Evolutionary conservation across 2,113 vertebrate genomes (phyloP).

Genomic region (Spheniscus mendiculus): DNA sequence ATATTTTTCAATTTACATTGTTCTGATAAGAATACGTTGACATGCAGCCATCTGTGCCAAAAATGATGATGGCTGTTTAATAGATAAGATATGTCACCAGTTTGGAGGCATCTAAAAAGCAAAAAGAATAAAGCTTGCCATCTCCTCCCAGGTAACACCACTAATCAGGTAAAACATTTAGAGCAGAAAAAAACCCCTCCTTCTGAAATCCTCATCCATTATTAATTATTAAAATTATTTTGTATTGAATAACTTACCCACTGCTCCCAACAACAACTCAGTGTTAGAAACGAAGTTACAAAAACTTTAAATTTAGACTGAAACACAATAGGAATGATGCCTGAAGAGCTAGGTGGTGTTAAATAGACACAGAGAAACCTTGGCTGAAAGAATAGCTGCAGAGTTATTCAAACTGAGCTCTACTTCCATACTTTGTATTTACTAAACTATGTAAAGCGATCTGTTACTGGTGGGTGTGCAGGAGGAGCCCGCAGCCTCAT

Average conservation of each 20-base stretch:
- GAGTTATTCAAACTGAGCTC: not conserved
- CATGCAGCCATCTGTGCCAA: not conserved
- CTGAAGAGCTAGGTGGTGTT: not conserved
- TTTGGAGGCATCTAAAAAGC: not conserved
- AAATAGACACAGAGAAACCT: not conserved
- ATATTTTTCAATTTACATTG: not conserved
- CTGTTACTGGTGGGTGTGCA: too few relatives aligned
- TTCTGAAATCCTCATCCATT: not conserved
- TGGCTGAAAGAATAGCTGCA: not conserved
- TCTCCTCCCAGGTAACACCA: not conserved
- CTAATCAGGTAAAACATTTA: conserved; percentile 10
- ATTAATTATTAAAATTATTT: not conserved
- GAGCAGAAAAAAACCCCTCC: not conserved
- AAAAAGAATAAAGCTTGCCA: not conserved
- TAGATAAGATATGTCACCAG: not conserved
- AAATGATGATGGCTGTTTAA: not conserved
- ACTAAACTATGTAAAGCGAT: not conserved
- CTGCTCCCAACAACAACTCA: not conserved
- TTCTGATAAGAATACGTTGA: conserved; percentile 38
- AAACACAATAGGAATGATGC: not conserved
- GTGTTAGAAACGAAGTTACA: not conserved
- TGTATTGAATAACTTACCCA: not conserved
- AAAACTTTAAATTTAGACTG: not conserved
- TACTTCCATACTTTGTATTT: not conserved
- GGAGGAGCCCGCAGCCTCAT: not conserved